phyloP scores from a whole-genome alignment of 2,888 invertebrate species.

The Acanthosoma haemorrhoidale region DNA sequence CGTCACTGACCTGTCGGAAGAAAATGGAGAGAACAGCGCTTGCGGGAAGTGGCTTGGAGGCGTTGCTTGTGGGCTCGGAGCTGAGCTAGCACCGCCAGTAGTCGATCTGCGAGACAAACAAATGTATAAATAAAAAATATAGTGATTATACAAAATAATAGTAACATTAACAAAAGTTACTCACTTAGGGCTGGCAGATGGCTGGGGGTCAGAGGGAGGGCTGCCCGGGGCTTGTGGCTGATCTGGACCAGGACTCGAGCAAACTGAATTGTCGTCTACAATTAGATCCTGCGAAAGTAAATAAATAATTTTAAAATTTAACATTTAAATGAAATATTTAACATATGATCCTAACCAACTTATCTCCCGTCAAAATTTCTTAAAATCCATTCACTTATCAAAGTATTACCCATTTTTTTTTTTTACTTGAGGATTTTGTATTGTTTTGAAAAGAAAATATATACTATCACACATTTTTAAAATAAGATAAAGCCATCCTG shows the following conservation, averaged over 20 bases:
- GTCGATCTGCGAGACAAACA: background rate
- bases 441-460: no score
- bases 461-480: no score
- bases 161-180: background rate
- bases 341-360: no score
- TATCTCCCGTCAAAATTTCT: no score
- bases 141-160: background rate
- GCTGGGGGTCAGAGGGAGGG: slow-evolving; percentile 32
- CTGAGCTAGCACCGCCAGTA: slow-evolving; percentile 21
- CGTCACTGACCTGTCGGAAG: slow-evolving; percentile 37
- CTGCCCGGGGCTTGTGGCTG: background rate
- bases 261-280: slow-evolving; percentile 36
- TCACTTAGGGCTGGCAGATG: slow-evolving; percentile 35
- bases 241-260: slow-evolving; percentile 28
- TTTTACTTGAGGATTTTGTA: no score
- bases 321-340: no score
- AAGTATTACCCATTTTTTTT: no score
- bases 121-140: no score
- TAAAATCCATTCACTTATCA: no score
- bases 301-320: no score
- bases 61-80: slow-evolving; percentile 31
- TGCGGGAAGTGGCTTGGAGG: slow-evolving; percentile 30
- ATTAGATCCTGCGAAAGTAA: slow-evolving; percentile 31
- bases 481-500: no score
- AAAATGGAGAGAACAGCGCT: slow-evolving; percentile 37